Conservation (phyloP, 2,797 vertebrate species). For the Myotis myotis region DNA sequence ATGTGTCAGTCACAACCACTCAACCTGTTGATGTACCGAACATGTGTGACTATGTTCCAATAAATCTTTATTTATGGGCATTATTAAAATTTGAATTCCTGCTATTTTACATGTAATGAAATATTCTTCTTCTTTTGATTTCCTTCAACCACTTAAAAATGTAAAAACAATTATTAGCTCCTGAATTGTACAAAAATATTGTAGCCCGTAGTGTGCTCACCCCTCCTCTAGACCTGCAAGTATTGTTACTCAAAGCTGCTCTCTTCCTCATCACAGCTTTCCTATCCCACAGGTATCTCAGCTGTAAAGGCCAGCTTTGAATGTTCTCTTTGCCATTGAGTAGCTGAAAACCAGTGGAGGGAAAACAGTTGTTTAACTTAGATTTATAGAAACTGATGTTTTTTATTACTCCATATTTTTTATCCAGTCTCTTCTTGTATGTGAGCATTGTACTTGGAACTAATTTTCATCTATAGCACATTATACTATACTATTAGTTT, state of each 20-base stretch:
- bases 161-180: not conserved
- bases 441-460: constrained; percentile 79
- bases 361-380: constrained; percentile 69
- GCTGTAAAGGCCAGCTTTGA: not conserved
- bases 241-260: not conserved
- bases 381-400: constrained; percentile 75
- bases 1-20: not conserved
- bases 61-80: not conserved
- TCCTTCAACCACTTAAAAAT: not conserved
- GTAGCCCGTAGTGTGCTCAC: not conserved
- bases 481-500: constrained; percentile 87
- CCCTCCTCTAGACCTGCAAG: not conserved
- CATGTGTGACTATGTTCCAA: not conserved
- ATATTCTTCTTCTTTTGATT: not conserved
- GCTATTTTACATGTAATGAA: not conserved
- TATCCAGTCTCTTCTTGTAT: constrained; percentile 69
- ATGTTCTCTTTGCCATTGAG: not conserved
- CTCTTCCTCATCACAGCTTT: not conserved
- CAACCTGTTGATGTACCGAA: not conserved
- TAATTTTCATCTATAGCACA: constrained; percentile 86
- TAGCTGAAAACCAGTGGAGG: not conserved
- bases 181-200: not conserved
- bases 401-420: constrained; percentile 78
- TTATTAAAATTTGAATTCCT: not conserved
- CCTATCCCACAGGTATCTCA: not conserved